Evolutionary conservation across 2,797 vertebrate species (phyloP).

Genomic region (Vireo griseus): DNA sequence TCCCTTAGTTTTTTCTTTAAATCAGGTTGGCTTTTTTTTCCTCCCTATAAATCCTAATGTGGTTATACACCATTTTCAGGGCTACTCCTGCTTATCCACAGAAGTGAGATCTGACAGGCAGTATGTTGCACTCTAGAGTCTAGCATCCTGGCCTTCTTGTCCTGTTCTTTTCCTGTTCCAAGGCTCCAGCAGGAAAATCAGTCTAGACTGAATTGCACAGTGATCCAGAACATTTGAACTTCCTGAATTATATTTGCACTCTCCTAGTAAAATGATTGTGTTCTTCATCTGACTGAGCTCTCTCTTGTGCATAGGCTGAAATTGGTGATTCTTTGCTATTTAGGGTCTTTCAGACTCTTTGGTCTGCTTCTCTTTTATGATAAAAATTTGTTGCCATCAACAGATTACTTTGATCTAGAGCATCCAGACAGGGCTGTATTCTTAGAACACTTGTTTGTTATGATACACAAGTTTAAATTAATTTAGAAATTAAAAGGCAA

Average conservation of each 20-base stretch:
- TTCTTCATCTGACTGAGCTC: background rate
- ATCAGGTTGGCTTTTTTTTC: background rate
- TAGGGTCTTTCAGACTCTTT: background rate
- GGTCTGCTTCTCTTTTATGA: background rate
- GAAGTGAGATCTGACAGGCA: background rate
- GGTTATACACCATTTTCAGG: background rate
- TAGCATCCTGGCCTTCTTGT: background rate
- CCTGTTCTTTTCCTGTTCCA: background rate
- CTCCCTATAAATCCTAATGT: background rate
- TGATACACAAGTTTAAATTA: background rate
- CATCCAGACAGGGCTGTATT: background rate
- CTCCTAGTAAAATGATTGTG: background rate
- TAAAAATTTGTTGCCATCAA: background rate
- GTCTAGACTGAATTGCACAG: background rate
- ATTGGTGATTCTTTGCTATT: background rate
- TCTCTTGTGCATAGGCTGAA: background rate
- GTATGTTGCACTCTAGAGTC: background rate
- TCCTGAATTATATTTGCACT: background rate
- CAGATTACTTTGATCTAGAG: constrained; percentile 1
- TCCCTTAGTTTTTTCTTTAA: background rate
- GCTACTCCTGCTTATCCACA: background rate
- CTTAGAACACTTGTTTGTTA: background rate
- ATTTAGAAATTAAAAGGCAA: constrained; percentile 20
- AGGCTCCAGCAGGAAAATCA: background rate
- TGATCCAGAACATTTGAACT: background rate